phyloP scores from a whole-genome alignment of 2,113 vertebrate genomes.

The Anguilla rostrata region DNA sequence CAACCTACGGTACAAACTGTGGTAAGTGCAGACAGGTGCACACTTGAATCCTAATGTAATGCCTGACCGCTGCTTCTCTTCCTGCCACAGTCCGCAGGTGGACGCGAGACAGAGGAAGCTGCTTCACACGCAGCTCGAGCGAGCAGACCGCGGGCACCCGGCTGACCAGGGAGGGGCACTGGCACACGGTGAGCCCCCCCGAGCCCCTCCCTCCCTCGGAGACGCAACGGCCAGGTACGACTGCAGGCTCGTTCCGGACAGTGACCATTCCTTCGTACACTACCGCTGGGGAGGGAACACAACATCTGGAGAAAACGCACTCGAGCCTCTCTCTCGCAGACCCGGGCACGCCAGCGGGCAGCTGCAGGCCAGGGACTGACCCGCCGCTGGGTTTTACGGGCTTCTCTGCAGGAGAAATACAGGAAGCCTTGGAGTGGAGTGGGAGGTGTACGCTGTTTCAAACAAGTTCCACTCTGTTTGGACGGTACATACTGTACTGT shows the following conservation, averaged over 20 bases:
- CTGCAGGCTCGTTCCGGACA: neutral
- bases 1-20: too few species aligned
- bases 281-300: neutral
- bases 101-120: too few species aligned
- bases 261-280: neutral
- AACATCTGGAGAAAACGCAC: neutral
- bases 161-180: too few species aligned
- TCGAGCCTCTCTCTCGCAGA: neutral
- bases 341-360: neutral
- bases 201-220: too few species aligned
- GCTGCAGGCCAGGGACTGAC: neutral
- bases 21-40: too few species aligned
- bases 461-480: conserved; percentile 1
- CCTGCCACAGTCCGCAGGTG: too few species aligned
- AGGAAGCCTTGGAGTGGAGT: conserved; percentile 2
- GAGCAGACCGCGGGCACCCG: too few species aligned
- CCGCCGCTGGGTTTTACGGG: neutral
- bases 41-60: too few species aligned
- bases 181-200: too few species aligned
- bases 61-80: too few species aligned
- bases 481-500: conserved; percentile 4
- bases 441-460: neutral
- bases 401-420: neutral
- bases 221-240: too few species aligned
- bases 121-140: too few species aligned